Conservation (phyloP, 30 jellyfish, hydroid and myxozoan genomes). For the Mastigias papua region DNA sequence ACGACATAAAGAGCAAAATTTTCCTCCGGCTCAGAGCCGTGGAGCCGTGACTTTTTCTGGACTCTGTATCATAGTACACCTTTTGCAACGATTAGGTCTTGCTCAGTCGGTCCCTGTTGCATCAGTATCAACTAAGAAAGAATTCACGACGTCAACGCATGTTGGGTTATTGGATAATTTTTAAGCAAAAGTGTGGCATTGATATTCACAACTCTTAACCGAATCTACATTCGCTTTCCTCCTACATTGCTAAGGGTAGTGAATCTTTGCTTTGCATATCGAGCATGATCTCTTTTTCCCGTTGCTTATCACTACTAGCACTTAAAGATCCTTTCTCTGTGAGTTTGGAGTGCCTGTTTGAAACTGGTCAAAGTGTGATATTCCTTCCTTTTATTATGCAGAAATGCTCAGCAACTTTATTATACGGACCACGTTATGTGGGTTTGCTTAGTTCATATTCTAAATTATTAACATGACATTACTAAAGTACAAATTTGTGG, state of each 20-base stretch:
- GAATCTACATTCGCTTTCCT: neutral
- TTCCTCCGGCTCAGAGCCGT: too few relatives aligned
- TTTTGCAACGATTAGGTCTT: too few relatives aligned
- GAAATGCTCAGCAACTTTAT: too few relatives aligned
- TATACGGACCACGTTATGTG: too few relatives aligned
- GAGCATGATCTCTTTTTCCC: neutral
- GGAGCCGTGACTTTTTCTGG: too few relatives aligned
- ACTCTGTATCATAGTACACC: too few relatives aligned
- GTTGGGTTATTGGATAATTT: neutral
- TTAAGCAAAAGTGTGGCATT: constrained; percentile 7
- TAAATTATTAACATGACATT: too few relatives aligned
- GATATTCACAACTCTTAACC: neutral
- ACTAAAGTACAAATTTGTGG: too few relatives aligned
- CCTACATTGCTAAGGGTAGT: neutral
- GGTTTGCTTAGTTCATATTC: too few relatives aligned
- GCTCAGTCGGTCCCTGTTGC: too few relatives aligned
- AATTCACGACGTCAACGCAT: neutral
- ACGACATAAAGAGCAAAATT: too few relatives aligned
- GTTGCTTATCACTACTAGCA: neutral
- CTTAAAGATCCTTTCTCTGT: constrained; percentile 18
- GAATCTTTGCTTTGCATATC: neutral
- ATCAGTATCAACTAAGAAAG: constrained; percentile 62
- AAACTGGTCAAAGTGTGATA: constrained; percentile 21
- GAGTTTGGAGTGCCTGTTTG: constrained; percentile 26
- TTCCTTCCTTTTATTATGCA: constrained; percentile 17